Evolutionary conservation across 2,797 vertebrate species (phyloP).

Genomic region (Knipowitschia caucasica): DNA sequence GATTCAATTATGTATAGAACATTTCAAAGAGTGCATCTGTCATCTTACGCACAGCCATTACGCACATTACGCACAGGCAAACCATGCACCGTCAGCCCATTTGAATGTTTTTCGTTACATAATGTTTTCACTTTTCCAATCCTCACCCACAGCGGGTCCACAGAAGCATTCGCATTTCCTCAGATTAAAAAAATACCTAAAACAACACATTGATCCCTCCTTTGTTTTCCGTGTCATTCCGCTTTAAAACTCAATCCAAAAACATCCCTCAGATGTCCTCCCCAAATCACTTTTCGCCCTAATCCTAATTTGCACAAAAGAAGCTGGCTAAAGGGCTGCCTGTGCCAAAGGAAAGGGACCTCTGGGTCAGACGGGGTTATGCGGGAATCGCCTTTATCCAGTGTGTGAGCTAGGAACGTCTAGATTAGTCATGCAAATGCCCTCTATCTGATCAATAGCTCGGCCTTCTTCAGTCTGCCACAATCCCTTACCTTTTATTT

Average conservation of each 20-base stretch:
- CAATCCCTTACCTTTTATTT: conserved; percentile 28
- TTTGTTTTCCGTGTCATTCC: conserved; percentile 41
- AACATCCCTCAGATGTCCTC: conserved; percentile 63
- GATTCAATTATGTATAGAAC: too few species aligned
- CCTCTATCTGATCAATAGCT: conserved; percentile 41
- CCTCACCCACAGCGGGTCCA: conserved; percentile 4
- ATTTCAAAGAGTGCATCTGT: conserved; percentile 49
- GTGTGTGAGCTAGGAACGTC: conserved; percentile 55
- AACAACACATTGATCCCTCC: conserved; percentile 17
- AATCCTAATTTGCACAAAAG: conserved; percentile 75
- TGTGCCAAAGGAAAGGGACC: conserved; percentile 55
- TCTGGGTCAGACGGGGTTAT: conserved; percentile 64
- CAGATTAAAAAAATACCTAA: conserved; percentile 9
- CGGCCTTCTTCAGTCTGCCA: conserved; percentile 13
- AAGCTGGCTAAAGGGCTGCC: conserved; percentile 56
- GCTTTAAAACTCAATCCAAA: conserved; percentile 67
- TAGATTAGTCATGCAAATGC: conserved; percentile 71
- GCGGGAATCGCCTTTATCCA: conserved; percentile 48
- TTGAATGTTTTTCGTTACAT: conserved; percentile 17
- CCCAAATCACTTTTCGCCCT: conserved; percentile 52
- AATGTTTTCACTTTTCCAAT: neutral
- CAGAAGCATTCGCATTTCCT: neutral
- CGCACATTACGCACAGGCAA: conserved; percentile 56
- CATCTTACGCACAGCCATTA: conserved; percentile 51
- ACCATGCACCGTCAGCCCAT: conserved; percentile 45